Percentiles rank a stretch among this genome's conserved stretches.
phyloP scores from a whole-genome alignment of 2,113 vertebrate genomes.

The Nannobrachium achirus region DNA sequence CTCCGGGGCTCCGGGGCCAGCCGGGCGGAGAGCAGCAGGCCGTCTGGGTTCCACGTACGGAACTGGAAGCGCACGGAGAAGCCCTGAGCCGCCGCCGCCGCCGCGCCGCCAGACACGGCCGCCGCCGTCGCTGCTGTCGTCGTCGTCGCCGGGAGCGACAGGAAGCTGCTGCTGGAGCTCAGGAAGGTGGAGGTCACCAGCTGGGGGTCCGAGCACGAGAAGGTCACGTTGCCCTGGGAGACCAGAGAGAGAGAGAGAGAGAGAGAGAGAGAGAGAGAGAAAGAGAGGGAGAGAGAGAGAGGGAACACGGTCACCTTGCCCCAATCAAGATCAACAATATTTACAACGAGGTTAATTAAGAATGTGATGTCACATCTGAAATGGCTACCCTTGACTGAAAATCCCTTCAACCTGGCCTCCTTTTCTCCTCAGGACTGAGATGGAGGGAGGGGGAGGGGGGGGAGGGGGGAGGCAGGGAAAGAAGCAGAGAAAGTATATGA shows the following conservation, averaged over 20 bases:
- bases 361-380: conserved; percentile 10
- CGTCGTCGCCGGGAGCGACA: conserved; percentile 82
- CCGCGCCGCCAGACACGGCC: not conserved
- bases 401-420: too few relatives aligned
- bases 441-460: not conserved
- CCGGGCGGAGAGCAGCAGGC: conserved; percentile 82
- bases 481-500: not conserved
- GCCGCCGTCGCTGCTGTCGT: conserved; percentile 59
- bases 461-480: too few relatives aligned
- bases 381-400: conserved; percentile 8
- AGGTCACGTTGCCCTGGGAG: conserved; percentile 88
- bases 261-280: conserved; percentile 1
- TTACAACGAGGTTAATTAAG: conserved; percentile 19
- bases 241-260: conserved; percentile 31
- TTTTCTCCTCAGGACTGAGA: not conserved
- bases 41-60: conserved; percentile 86
- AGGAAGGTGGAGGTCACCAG: conserved; percentile 86
- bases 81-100: conserved; percentile 55
- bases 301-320: conserved; percentile 26
- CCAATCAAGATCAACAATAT: conserved; percentile 11
- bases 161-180: conserved; percentile 80
- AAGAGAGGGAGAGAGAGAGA: not conserved
- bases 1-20: conserved; percentile 77
- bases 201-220: conserved; percentile 86
- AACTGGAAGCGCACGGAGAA: conserved; percentile 88